phyloP scores from a whole-genome alignment of 2,113 vertebrate species.

The Oplegnathus fasciatus region DNA sequence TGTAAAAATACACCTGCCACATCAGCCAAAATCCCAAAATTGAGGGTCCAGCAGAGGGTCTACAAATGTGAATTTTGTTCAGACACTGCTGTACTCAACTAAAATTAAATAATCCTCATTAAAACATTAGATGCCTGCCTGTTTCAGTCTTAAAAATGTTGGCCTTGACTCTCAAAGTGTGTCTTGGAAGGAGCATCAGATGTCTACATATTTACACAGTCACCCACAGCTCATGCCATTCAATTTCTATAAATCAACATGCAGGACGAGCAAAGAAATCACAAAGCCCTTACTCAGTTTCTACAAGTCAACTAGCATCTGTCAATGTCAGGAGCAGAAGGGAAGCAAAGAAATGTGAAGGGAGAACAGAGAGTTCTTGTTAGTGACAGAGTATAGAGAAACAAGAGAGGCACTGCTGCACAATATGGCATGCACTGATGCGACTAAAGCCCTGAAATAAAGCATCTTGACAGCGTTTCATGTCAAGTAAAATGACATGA shows the following conservation, averaged over 20 bases:
- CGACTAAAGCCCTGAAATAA: neutral
- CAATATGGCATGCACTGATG: conserved; percentile 13
- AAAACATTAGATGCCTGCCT: conserved; percentile 1
- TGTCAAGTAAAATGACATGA: conserved; percentile 21
- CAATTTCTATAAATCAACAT: conserved; percentile 31
- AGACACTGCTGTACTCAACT: neutral
- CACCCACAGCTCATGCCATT: conserved; percentile 49
- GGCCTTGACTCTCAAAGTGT: neutral
- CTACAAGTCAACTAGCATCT: conserved; percentile 77
- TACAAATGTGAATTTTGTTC: neutral
- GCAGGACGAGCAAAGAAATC: conserved; percentile 54
- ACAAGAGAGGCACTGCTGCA: conserved; percentile 12
- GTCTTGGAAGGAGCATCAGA: conserved; percentile 11
- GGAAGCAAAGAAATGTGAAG: conserved; percentile 51
- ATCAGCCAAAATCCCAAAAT: neutral
- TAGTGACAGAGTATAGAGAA: conserved; percentile 48
- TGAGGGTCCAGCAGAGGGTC: neutral
- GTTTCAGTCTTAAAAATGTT: neutral
- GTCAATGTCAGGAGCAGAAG: conserved; percentile 55
- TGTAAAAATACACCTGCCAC: neutral
- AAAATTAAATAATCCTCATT: neutral
- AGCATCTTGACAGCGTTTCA: neutral
- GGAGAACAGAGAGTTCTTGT: conserved; percentile 56
- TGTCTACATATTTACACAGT: conserved; percentile 11
- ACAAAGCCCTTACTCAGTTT: conserved; percentile 77